Percentiles rank a stretch among this genome's conserved stretches.
Conservation (phyloP, 2,113 vertebrate species). For the Neodon shergylaensis region DNA sequence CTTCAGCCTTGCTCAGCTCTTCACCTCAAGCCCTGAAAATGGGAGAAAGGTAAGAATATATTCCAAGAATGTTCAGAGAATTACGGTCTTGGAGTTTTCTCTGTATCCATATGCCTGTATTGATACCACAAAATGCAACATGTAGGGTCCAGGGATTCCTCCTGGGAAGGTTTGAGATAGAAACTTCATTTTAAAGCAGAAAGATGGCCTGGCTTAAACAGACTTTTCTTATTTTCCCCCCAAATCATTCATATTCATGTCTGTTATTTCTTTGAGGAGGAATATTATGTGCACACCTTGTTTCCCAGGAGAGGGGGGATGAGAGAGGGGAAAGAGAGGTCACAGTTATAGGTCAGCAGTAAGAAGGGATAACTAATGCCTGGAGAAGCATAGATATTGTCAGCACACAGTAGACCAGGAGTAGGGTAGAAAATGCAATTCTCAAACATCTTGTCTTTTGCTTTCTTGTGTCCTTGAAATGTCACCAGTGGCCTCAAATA, state of each 20-base stretch:
- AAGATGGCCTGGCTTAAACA: not conserved
- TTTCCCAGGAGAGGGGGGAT: not conserved
- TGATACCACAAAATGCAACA: not conserved
- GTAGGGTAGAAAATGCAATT: not conserved
- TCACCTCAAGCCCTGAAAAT: not conserved
- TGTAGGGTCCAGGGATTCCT: not conserved
- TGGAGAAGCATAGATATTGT: too few species aligned
- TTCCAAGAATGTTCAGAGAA: not conserved
- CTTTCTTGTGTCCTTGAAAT: not conserved
- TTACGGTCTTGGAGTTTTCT: not conserved
- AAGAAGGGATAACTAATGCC: too few species aligned
- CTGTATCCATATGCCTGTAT: not conserved
- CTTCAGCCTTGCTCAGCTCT: not conserved
- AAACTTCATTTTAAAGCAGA: not conserved
- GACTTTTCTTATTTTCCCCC: not conserved
- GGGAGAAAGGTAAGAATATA: not conserved
- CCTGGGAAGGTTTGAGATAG: not conserved
- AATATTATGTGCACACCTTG: not conserved
- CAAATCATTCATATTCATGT: not conserved
- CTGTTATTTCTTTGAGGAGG: not conserved
- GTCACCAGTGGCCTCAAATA: not conserved
- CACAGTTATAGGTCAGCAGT: not conserved
- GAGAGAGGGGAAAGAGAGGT: too few species aligned
- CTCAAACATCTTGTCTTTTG: too few species aligned
- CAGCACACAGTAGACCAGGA: not conserved